These are phyloP conservation scores for Cherax quadricarinatus DNA, from an alignment of 1,140 invertebrate species.

Conservation along the genomic window DNA sequence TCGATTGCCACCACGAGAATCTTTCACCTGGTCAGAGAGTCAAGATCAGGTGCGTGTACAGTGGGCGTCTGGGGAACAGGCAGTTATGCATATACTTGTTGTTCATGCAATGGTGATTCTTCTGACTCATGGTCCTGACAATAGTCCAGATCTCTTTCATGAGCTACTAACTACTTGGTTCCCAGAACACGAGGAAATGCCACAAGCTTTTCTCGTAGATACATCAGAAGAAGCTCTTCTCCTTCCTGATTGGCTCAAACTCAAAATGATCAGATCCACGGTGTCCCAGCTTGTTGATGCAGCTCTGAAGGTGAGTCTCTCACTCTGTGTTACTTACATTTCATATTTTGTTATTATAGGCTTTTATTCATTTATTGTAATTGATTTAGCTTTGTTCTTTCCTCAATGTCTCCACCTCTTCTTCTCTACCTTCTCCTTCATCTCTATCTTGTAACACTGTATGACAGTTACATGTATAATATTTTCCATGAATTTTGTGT, in stretches of 20 bases:
- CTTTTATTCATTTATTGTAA: neutral
- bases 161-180: slow-evolving; percentile 86
- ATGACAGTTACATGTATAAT: too few relatives aligned
- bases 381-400: too few relatives aligned
- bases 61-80: slow-evolving; percentile 90
- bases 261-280: slow-evolving; percentile 93
- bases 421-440: too few relatives aligned
- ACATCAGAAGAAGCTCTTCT: slow-evolving; percentile 91
- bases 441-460: too few relatives aligned
- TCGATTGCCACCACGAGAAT: slow-evolving; percentile 70
- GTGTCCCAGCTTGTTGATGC: slow-evolving; percentile 89
- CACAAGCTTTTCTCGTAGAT: slow-evolving; percentile 88
- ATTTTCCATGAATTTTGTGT: too few relatives aligned
- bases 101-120: slow-evolving; percentile 97
- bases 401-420: too few relatives aligned
- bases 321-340: too few relatives aligned
- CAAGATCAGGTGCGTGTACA: slow-evolving; percentile 83
- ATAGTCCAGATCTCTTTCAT: slow-evolving; percentile 79
- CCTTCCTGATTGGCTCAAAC: slow-evolving; percentile 95
- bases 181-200: slow-evolving; percentile 78
- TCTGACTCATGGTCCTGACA: slow-evolving; percentile 85
- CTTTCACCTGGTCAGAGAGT: slow-evolving; percentile 83
- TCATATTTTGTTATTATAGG: neutral
- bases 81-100: slow-evolving; percentile 90
- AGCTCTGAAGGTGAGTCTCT: slow-evolving; percentile 81